Evolutionary conservation across 2,113 vertebrate genomes (phyloP).

Genomic region (Donacobius atricapilla): DNA sequence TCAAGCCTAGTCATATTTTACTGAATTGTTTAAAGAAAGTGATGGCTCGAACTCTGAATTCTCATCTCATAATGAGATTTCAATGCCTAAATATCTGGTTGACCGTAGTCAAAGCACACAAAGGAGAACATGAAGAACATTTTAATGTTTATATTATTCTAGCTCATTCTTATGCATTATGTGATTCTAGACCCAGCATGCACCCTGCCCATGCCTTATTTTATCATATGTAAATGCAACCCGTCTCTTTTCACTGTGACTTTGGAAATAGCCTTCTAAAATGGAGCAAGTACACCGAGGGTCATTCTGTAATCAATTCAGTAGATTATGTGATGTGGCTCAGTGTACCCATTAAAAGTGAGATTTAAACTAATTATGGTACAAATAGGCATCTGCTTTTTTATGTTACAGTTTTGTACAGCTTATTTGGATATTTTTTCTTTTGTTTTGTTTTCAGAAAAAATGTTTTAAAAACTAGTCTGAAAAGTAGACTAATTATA

Average conservation of each 20-base stretch:
- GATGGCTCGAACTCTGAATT: neutral
- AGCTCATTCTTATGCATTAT: neutral
- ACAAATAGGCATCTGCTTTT: neutral
- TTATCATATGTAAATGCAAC: constrained; percentile 10
- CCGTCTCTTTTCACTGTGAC: neutral
- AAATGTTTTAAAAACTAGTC: neutral
- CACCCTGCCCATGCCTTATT: neutral
- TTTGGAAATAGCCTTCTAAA: neutral
- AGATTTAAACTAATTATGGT: neutral
- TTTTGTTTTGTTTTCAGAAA: neutral
- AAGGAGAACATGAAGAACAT: neutral
- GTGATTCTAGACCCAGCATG: neutral
- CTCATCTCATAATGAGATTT: neutral
- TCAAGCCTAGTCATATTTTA: neutral
- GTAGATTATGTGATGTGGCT: neutral
- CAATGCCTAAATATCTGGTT: neutral
- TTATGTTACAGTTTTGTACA: neutral
- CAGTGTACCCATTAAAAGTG: neutral
- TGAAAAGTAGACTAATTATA: neutral
- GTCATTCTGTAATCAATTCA: neutral
- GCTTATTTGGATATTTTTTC: neutral
- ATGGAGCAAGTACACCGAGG: neutral
- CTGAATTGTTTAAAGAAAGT: neutral
- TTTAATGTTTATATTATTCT: neutral
- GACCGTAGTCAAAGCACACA: neutral